Percentiles rank a stretch among this genome's conserved stretches.
Conservation (phyloP, 2,113 vertebrate species). For the Eptatretus burgeri region DNA sequence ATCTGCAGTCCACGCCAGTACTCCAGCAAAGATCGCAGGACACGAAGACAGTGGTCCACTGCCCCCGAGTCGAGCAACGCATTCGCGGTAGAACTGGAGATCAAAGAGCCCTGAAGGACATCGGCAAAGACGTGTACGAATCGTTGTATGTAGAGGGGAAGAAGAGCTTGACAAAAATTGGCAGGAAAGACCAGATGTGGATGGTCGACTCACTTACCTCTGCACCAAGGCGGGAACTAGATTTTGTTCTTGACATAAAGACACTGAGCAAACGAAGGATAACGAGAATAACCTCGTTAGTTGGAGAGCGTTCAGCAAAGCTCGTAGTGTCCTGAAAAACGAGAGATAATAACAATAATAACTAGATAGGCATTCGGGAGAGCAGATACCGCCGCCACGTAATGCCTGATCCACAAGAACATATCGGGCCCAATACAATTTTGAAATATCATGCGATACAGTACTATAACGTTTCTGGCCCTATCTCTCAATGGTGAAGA, state of each 20-base stretch:
- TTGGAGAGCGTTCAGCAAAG: constrained; percentile 61
- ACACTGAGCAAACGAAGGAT: constrained; percentile 90
- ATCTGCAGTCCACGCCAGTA: constrained; percentile 92
- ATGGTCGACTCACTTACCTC: background rate
- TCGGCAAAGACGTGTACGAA: constrained; percentile 8
- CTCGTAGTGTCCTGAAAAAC: constrained; percentile 50
- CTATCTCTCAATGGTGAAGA: too few relatives aligned
- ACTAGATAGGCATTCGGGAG: too few relatives aligned
- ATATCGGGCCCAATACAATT: too few relatives aligned
- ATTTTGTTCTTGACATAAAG: constrained; percentile 96
- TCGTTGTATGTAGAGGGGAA: constrained; percentile 5
- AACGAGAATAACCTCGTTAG: constrained; percentile 82
- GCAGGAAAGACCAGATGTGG: background rate
- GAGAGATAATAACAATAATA: too few relatives aligned
- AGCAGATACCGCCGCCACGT: too few relatives aligned
- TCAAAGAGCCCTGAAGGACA: constrained; percentile 59
- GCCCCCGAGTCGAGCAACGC: constrained; percentile 68
- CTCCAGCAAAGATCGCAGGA: constrained; percentile 70
- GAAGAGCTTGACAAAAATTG: background rate
- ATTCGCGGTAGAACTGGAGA: constrained; percentile 78
- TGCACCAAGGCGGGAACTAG: constrained; percentile 50
- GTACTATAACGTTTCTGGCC: too few relatives aligned
- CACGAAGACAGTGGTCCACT: constrained; percentile 81
- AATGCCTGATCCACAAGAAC: too few relatives aligned
- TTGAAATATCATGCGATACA: too few relatives aligned